A percentile compares a stretch with the other conserved stretches of the same genome.
These are phyloP conservation scores for Meiosimyza decipiens DNA, from an alignment of 2,888 invertebrate genomes.

Conservation along the genomic window DNA sequence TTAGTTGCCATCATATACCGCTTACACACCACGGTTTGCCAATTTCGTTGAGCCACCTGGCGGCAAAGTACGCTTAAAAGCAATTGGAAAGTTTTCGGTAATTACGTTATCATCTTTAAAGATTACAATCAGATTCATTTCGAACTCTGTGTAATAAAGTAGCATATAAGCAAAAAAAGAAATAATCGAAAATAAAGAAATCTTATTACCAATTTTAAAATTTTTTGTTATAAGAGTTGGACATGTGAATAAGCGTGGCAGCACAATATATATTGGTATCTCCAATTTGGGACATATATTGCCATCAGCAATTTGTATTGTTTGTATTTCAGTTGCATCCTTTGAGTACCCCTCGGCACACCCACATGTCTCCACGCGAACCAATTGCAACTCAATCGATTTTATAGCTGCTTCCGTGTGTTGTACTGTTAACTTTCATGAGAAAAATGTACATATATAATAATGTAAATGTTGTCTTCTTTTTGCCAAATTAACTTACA, in stretches of 20 bases:
- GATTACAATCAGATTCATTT: constrained; percentile 90
- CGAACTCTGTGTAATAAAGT: constrained; percentile 82
- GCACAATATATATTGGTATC: constrained; percentile 94
- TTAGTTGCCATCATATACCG: not conserved
- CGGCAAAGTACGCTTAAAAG: constrained; percentile 54
- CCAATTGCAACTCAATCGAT: constrained; percentile 93
- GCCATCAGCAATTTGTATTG: constrained; percentile 96
- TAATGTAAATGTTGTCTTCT: not conserved
- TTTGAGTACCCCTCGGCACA: constrained; percentile 89
- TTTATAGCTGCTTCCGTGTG: constrained; percentile 86
- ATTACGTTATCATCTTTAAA: constrained; percentile 94
- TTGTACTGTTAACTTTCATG: constrained; percentile 77
- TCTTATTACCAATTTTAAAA: constrained; percentile 89
- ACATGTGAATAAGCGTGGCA: constrained; percentile 94
- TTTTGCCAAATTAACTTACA: constrained; percentile 66
- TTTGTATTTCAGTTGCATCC: constrained; percentile 98
- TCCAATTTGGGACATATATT: constrained; percentile 84
- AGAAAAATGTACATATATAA: constrained; percentile 22
- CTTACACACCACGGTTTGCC: constrained; percentile 45
- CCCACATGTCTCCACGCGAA: constrained; percentile 95
- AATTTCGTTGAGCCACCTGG: constrained; percentile 47
- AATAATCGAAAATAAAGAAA: not conserved
- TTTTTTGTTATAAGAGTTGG: constrained; percentile 89
- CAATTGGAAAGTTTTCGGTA: constrained; percentile 87
- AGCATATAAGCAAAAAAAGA: constrained; percentile 18